Evolutionary conservation across 2,113 vertebrate genomes (phyloP).

Genomic region (Recurvirostra avosetta): DNA sequence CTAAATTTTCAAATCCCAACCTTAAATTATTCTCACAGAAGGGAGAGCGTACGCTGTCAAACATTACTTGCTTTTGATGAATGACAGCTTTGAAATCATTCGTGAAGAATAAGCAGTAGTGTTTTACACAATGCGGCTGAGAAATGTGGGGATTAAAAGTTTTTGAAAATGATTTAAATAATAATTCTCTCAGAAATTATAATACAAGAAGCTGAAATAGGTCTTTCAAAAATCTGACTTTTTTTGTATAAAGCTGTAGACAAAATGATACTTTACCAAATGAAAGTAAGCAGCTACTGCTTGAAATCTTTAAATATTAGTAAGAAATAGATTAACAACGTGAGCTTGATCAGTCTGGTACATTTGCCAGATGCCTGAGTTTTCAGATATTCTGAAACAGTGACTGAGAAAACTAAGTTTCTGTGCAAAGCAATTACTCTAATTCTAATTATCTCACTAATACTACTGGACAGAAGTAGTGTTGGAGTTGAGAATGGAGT

Average conservation of each 20-base stretch:
- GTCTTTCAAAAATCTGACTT: neutral
- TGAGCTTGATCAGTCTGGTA: neutral
- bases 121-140: neutral
- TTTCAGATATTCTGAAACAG: neutral
- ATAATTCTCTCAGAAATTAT: neutral
- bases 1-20: neutral
- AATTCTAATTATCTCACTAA: neutral
- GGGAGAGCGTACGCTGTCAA: fast-evolving
- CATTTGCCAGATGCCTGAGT: neutral
- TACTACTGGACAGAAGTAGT: neutral
- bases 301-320: neutral
- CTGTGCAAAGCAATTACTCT: neutral
- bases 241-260: neutral
- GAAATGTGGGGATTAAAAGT: neutral
- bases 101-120: neutral
- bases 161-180: neutral
- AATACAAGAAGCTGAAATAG: neutral
- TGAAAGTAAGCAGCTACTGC: neutral
- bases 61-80: neutral
- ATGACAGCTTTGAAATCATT: neutral
- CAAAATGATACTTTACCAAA: neutral
- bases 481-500: neutral
- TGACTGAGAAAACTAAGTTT: neutral
- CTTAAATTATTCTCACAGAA: neutral
- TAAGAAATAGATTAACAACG: neutral